Conservation (phyloP, 2,888 invertebrate species). For the Tuta absoluta region DNA sequence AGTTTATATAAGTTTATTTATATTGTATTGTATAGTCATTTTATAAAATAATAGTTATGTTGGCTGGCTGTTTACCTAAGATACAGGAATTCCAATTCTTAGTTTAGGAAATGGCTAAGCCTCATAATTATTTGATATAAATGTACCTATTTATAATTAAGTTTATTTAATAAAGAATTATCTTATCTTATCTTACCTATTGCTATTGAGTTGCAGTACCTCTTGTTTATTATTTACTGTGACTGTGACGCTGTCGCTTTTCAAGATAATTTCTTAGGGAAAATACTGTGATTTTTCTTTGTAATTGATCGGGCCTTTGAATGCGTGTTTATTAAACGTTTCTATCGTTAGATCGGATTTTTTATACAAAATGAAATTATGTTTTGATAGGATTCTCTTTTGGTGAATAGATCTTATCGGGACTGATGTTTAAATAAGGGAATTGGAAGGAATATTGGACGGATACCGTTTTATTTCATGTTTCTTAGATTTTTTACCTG, state of each 20-base stretch:
- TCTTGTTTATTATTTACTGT: neutral
- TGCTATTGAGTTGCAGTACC: no score
- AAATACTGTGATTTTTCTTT: neutral
- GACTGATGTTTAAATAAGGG: slow-evolving; percentile 1
- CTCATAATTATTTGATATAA: no score
- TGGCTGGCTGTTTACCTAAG: no score
- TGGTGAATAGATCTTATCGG: neutral
- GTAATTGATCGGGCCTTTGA: neutral
- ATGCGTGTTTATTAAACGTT: slow-evolving; percentile 3
- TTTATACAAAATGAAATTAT: neutral
- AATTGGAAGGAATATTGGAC: neutral
- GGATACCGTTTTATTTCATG: neutral
- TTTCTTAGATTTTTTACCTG: neutral
- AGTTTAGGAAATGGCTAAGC: no score
- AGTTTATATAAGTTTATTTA: no score
- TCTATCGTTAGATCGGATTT: neutral
- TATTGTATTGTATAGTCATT: no score
- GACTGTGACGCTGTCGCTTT: neutral
- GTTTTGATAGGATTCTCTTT: neutral
- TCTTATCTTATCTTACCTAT: no score
- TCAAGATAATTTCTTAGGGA: neutral
- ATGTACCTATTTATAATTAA: no score
- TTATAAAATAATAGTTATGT: no score
- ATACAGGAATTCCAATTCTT: no score
- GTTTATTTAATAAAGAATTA: no score